Evolutionary conservation across 2,888 invertebrate species (phyloP), one percentile per base, ranked within the genome.

Genomic region (Rhabditophanes sp.): DNA sequence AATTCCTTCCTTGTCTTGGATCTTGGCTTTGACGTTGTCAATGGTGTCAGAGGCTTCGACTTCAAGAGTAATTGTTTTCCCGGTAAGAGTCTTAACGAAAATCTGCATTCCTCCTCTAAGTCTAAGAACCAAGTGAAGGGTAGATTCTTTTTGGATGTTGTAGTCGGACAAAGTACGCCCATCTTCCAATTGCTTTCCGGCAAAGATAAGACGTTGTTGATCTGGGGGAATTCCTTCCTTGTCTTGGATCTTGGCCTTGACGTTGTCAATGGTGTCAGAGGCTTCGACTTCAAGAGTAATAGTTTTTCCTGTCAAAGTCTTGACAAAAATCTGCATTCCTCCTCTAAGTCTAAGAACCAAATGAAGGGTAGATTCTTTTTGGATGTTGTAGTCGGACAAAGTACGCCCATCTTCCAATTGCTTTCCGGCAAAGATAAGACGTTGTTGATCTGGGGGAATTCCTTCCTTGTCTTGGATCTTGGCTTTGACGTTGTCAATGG

Each of bases 371-470:
- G 44, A 44, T 26, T 40, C 44, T 30, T 42, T 44, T 37, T 42
- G 39, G 30, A 44, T 44, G 44, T 44, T 44, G 35, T 44, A 43
- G 20, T 43, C 33, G 26, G 11, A 11, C 19, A 37, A 28, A 5
- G 37, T 37, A 15, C 33, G 34, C 15, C 37, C 37, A 16, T 33
- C 32, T 23, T 37, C 37, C 12, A 37, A 25, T 17, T 37, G 37
- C 16, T 34, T 34, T 5, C 34, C 75, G 18, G 74, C 75, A 42
- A 74, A 75, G 46, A 75, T 68, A 64, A 83, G 73, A 67, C 82
- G 75, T 66, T 83, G 82, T 67, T 83, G 82, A 67, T 82, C 82
- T 45, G 82, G 82, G 2, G 82, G 82, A 54, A 83, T 82, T 33
- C 73, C 35, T 35, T 35, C 35, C 30, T 35, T 35, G 30, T 35